A percentile compares a stretch with the other conserved stretches of the same genome.
Conservation (phyloP, 2,888 invertebrate genomes). For the Esperia sulphurella region DNA sequence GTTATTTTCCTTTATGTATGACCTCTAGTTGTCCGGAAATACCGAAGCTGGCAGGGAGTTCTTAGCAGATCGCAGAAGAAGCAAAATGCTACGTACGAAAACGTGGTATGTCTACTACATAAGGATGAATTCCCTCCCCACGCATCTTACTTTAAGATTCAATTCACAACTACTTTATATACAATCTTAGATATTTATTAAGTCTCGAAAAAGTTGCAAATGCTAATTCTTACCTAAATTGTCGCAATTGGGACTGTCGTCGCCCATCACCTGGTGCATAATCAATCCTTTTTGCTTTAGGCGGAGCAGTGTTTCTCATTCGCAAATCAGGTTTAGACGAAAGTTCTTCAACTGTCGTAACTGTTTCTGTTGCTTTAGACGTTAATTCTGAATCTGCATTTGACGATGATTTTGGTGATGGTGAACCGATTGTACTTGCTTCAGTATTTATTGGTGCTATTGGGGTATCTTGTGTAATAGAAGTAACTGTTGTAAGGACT, state of each 20-base stretch:
- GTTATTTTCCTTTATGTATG: no score
- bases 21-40: no score
- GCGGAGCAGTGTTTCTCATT: neutral
- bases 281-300: neutral
- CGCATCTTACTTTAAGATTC: neutral
- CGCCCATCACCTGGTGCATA: neutral
- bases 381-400: neutral
- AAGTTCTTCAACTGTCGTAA: neutral
- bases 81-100: no score
- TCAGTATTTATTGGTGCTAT: no score
- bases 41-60: no score
- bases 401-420: no score
- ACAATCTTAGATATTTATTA: neutral
- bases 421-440: no score
- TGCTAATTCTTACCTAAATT: neutral
- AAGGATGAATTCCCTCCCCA: no score
- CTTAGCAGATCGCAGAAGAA: no score
- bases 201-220: neutral
- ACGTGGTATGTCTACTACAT: no score
- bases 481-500: neutral
- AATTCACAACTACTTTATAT: neutral
- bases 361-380: neutral
- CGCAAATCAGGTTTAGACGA: neutral
- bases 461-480: neutral
- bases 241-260: neutral